Percentiles rank a stretch among this genome's conserved stretches.
Conservation (phyloP, 2,888 invertebrate species). For the Polymixis lichenea region DNA sequence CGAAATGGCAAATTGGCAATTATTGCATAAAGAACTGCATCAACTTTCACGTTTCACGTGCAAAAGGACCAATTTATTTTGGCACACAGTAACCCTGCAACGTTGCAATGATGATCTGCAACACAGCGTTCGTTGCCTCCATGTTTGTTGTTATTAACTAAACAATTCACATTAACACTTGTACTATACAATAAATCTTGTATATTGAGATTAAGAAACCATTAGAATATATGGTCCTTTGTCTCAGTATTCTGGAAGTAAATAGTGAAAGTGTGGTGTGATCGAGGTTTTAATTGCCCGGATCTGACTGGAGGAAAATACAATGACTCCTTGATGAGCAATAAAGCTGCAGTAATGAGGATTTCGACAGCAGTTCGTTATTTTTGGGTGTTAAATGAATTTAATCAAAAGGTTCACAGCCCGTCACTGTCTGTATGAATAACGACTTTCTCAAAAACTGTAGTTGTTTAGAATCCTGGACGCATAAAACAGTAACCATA, state of each 20-base stretch:
- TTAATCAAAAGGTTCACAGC: background rate
- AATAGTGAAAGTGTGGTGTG: constrained; percentile 6
- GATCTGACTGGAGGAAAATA: constrained; percentile 10
- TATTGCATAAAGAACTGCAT: constrained; percentile 14
- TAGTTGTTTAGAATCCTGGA: background rate
- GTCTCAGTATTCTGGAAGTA: background rate
- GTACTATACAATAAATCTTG: constrained; percentile 11
- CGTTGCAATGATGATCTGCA: constrained; percentile 47
- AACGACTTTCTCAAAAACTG: background rate
- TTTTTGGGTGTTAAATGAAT: constrained; percentile 8
- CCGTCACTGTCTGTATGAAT: constrained; percentile 5
- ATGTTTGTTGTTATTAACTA: constrained; percentile 43
- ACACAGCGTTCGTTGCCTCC: constrained; percentile 54
- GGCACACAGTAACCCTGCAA: constrained; percentile 32
- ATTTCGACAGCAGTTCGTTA: constrained; percentile 13
- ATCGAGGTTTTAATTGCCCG: constrained; percentile 47
- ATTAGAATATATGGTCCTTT: constrained; percentile 25
- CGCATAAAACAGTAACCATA: too few relatives aligned
- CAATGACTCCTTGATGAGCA: constrained; percentile 36
- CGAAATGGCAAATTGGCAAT: constrained; percentile 8
- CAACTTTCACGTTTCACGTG: background rate
- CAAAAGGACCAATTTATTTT: background rate
- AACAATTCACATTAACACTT: constrained; percentile 45
- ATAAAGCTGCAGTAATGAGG: constrained; percentile 19
- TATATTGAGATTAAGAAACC: constrained; percentile 23